Conservation (phyloP, 2,888 invertebrate genomes). For the Eupithecia insigniata region DNA sequence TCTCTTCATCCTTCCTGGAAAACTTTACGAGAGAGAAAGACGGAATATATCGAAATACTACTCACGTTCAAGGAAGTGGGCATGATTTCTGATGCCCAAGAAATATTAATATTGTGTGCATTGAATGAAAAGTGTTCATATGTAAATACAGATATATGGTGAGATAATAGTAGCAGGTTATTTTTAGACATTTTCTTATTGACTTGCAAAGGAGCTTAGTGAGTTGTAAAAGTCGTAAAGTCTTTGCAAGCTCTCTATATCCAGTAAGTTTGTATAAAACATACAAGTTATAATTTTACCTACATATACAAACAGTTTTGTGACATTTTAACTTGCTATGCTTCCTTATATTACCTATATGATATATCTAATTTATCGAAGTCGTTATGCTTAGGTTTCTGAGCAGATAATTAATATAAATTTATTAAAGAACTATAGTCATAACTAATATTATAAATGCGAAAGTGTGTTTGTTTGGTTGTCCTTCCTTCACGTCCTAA, state of each 20-base stretch:
- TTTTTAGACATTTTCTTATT: constrained; percentile 16
- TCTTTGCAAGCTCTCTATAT: neutral
- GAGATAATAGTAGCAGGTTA: constrained; percentile 32
- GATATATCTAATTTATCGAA: no score
- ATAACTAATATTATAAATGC: no score
- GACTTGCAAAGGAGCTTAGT: constrained; percentile 6
- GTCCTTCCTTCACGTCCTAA: no score
- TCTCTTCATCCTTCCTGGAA: constrained; percentile 50
- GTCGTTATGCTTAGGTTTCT: no score
- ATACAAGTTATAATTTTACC: no score
- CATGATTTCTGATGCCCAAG: constrained; percentile 74
- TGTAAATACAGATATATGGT: constrained; percentile 47
- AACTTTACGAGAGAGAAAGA: constrained; percentile 53
- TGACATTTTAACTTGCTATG: no score
- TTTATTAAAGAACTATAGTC: no score
- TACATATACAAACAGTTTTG: no score
- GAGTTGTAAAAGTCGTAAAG: constrained; percentile 10
- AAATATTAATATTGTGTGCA: constrained; percentile 75
- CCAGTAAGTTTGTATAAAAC: neutral
- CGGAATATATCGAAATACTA: constrained; percentile 63
- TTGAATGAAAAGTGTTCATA: constrained; percentile 49
- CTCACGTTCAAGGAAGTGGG: constrained; percentile 81
- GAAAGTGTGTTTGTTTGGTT: no score
- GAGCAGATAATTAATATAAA: no score
- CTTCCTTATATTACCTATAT: no score